These are phyloP conservation scores for Crioceris asparagi DNA, from an alignment of 2,888 invertebrate species.

Conservation along the genomic window DNA sequence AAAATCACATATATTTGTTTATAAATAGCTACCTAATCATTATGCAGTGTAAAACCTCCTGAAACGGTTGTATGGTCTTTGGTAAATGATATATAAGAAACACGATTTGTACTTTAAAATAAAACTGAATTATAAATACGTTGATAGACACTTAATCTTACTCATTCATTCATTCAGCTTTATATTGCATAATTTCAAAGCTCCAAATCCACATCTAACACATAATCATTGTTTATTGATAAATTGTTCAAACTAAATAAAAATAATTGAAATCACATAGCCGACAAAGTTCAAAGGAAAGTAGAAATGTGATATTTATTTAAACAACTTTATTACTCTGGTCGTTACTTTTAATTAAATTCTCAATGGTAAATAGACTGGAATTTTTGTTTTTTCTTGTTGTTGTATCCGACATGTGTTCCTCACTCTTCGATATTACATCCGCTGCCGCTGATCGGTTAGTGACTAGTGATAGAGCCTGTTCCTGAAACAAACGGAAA, in stretches of 20 bases:
- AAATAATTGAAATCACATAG: conserved; percentile 31
- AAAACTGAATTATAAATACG: no score
- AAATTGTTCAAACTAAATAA: conserved; percentile 24
- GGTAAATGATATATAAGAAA: no score
- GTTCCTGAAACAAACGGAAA: conserved; percentile 32
- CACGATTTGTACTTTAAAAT: no score
- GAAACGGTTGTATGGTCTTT: no score
- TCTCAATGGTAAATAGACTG: conserved; percentile 38
- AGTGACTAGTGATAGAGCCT: conserved; percentile 28
- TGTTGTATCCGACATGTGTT: conserved; percentile 15
- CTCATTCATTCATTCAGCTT: no score
- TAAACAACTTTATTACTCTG: conserved; percentile 29
- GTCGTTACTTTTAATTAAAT: conserved; percentile 36
- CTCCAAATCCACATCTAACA: no score
- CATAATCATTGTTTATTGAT: conserved; percentile 20
- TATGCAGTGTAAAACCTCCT: no score
- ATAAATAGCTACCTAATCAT: no score
- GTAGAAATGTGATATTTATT: conserved; percentile 28
- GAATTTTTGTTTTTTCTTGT: conserved; percentile 34
- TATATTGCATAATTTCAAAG: no score
- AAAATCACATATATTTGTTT: no score
- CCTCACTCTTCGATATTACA: conserved; percentile 13
- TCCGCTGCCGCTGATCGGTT: conserved; percentile 17
- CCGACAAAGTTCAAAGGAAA: conserved; percentile 29
- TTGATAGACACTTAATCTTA: no score